phyloP scores from a whole-genome alignment of 2,797 vertebrate genomes.

The Acrocephalus scirpaceus region DNA sequence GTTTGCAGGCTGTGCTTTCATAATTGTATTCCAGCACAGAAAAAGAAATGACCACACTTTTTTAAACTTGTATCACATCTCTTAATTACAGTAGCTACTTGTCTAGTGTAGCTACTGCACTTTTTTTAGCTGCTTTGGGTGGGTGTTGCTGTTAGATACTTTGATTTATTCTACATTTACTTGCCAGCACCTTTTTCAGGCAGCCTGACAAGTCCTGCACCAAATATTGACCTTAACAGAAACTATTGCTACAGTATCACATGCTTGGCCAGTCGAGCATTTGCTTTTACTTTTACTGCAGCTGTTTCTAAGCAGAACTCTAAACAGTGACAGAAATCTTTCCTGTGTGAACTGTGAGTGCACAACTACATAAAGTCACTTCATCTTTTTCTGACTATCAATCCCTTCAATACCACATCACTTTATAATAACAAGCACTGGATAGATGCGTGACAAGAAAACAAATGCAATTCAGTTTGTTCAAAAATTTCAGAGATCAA shows the following conservation, averaged over 20 bases:
- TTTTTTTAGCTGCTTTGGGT: neutral
- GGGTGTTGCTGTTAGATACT: neutral
- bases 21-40: neutral
- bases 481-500: neutral
- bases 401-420: rapidly evolving
- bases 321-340: neutral
- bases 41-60: neutral
- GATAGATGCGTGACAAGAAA: rapidly evolving
- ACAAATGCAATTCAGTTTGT: neutral
- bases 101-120: neutral
- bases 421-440: neutral
- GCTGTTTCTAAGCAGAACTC: neutral
- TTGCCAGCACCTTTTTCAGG: neutral
- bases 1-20: neutral
- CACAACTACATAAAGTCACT: rapidly evolving
- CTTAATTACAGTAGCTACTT: neutral
- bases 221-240: neutral
- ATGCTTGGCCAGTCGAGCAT: neutral
- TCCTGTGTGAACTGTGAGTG: rapidly evolving
- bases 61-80: rapidly evolving
- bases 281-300: neutral
- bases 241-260: neutral
- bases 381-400: neutral
- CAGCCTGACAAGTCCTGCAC: neutral
- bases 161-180: neutral